Evolutionary conservation across 2,113 vertebrate species (phyloP).

Genomic region (human (Homo sapiens)): GRCh38 chr1:208510001-208510500

Average conservation of each 20-base stretch:
- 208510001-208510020: not conserved
- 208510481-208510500: not conserved
- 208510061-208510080: not conserved
- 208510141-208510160: not conserved
- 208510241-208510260: not conserved
- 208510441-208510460: not conserved
- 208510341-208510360: rapidly evolving
- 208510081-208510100: not conserved
- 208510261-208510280: not conserved
- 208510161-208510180: not conserved
- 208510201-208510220: not conserved
- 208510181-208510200: not conserved
- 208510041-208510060: not conserved
- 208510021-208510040: not conserved
- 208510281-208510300: not conserved
- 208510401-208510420: not conserved
- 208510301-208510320: not conserved
- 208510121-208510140: not conserved
- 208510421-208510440: not conserved
- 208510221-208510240: not conserved
- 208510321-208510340: not conserved
- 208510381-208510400: not conserved
- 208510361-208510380: not conserved
- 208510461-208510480: not conserved
- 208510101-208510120: not conserved